Conservation (phyloP, 2,888 invertebrate genomes). For the Phlogophora meticulosa region DNA sequence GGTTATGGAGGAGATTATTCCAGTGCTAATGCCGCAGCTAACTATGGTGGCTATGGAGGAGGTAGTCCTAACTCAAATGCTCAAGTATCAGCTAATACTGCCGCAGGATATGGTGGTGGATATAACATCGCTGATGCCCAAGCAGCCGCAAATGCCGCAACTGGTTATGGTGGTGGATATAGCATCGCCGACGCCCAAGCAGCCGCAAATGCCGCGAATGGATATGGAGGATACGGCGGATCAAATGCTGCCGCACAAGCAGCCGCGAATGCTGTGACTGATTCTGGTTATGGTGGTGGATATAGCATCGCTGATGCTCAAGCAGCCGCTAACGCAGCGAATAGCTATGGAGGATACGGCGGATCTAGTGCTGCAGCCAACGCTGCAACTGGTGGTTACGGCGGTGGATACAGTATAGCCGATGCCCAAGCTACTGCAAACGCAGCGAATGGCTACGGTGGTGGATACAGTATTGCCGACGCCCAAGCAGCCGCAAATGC, state of each 20-base stretch:
- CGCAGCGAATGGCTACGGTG: constrained; percentile 17
- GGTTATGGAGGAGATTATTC: constrained; percentile 32
- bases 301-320: neutral
- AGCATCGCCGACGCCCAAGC: constrained; percentile 40
- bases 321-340: constrained; percentile 22
- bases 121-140: constrained; percentile 21
- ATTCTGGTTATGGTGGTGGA: neutral
- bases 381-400: neutral
- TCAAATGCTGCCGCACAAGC: neutral
- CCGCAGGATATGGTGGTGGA: constrained; percentile 10
- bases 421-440: constrained; percentile 25
- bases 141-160: constrained; percentile 26
- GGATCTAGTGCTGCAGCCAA: constrained; percentile 2
- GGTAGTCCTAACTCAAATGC: constrained; percentile 32
- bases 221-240: constrained; percentile 14
- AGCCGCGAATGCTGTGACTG: neutral
- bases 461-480: constrained; percentile 30
- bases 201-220: constrained; percentile 22
- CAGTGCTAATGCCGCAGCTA: constrained; percentile 33
- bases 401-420: constrained; percentile 14
- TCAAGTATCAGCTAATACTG: constrained; percentile 29
- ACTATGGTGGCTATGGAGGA: constrained; percentile 26
- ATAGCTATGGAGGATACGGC: constrained; percentile 10
- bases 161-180: constrained; percentile 43
- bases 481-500: constrained; percentile 31